Conservation (phyloP, 2,113 vertebrate genomes). For the Mesoclemmys tuberculata region DNA sequence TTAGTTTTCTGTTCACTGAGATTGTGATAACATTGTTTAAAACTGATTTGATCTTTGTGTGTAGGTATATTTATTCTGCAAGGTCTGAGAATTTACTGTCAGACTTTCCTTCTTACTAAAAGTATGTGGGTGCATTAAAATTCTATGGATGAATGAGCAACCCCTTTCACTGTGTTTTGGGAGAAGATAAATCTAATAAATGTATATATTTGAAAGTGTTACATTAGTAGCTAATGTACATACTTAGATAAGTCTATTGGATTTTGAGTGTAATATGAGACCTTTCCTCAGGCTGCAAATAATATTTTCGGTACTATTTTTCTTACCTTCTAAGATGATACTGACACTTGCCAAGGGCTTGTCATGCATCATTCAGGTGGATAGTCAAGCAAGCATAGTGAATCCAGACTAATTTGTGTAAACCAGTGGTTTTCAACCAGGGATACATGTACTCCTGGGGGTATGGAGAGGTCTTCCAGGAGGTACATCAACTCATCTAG, state of each 20-base stretch:
- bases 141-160: neutral
- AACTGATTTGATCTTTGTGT: neutral
- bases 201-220: neutral
- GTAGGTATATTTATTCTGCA: neutral
- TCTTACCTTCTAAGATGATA: neutral
- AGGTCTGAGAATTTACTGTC: neutral
- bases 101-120: neutral
- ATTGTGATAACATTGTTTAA: neutral
- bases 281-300: neutral
- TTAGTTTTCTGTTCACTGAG: neutral
- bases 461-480: too few species aligned
- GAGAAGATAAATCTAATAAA: neutral
- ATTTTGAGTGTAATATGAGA: neutral
- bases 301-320: neutral
- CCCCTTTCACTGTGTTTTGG: neutral
- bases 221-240: neutral
- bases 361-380: neutral
- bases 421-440: neutral
- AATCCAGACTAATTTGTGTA: neutral
- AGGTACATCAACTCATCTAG: too few species aligned
- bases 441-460: too few species aligned
- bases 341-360: neutral
- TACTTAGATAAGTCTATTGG: neutral
- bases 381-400: neutral
- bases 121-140: accelerated